Evolutionary conservation across 2,797 vertebrate species (phyloP).

Genomic region (Nothura maculosa): DNA sequence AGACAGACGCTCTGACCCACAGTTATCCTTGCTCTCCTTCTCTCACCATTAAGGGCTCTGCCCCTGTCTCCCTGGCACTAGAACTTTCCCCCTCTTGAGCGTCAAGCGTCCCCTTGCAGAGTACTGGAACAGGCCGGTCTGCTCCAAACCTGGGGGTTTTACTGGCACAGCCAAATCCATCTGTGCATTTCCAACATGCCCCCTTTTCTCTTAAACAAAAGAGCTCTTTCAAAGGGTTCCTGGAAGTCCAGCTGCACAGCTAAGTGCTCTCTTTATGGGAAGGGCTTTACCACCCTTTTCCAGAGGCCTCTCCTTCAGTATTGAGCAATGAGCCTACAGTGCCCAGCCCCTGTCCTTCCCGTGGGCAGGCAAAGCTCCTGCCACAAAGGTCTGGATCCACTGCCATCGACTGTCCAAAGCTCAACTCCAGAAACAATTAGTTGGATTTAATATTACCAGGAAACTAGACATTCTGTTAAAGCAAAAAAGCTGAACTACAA

Average conservation of each 20-base stretch:
- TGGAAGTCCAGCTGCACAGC: slow-evolving; percentile 5
- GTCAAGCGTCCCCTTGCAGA: neutral
- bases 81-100: neutral
- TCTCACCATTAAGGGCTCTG: neutral
- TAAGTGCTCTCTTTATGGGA: slow-evolving; percentile 25
- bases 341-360: neutral
- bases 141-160: neutral
- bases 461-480: neutral
- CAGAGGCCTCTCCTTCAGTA: neutral
- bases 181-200: neutral
- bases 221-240: slow-evolving; percentile 38
- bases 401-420: neutral
- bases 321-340: neutral
- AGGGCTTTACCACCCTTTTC: neutral
- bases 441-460: neutral
- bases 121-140: neutral
- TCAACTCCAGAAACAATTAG: neutral
- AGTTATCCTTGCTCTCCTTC: neutral
- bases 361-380: neutral
- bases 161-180: slow-evolving; percentile 16
- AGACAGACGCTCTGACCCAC: neutral
- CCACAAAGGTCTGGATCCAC: neutral
- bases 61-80: neutral
- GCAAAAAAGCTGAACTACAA: neutral
- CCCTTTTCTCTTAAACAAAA: slow-evolving; percentile 35